Percentiles rank a stretch among this genome's conserved stretches.
phyloP scores from a whole-genome alignment of 2,797 vertebrate genomes.

The Glyptemys insculpta region DNA sequence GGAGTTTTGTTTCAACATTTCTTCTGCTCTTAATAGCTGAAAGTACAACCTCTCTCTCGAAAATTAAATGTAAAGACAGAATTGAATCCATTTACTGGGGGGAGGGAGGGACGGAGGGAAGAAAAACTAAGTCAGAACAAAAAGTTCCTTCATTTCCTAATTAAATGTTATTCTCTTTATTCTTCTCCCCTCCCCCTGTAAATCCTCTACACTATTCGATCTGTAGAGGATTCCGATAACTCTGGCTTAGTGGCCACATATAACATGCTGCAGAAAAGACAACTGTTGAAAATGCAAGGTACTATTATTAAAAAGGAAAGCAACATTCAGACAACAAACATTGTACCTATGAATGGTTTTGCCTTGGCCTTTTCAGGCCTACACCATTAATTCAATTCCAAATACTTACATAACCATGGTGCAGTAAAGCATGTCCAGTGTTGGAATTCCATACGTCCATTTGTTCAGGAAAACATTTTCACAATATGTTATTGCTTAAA shows the following conservation, averaged over 20 bases:
- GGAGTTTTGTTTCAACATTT: not conserved
- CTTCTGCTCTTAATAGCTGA: not conserved
- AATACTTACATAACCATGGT: not conserved
- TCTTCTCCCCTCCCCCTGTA: not conserved
- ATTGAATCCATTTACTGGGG: not conserved
- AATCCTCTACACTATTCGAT: not conserved
- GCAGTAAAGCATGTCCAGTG: not conserved
- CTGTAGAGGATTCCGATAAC: not conserved
- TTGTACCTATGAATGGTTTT: not conserved
- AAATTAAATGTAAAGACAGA: not conserved
- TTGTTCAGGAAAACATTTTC: not conserved
- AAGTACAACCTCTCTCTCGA: not conserved
- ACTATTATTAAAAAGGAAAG: not conserved
- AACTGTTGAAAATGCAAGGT: fast-evolving
- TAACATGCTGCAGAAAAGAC: not conserved
- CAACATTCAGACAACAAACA: not conserved
- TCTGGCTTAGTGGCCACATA: not conserved
- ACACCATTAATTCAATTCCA: not conserved
- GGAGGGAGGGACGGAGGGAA: not conserved
- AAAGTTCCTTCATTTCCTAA: not conserved
- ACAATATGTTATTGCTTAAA: conserved; percentile 10
- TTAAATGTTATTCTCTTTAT: not conserved
- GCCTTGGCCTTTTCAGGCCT: not conserved
- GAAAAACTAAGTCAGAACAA: not conserved
- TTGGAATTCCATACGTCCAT: not conserved